Conservation (phyloP, 2,113 vertebrate genomes). For the Eurystomus gularis region DNA sequence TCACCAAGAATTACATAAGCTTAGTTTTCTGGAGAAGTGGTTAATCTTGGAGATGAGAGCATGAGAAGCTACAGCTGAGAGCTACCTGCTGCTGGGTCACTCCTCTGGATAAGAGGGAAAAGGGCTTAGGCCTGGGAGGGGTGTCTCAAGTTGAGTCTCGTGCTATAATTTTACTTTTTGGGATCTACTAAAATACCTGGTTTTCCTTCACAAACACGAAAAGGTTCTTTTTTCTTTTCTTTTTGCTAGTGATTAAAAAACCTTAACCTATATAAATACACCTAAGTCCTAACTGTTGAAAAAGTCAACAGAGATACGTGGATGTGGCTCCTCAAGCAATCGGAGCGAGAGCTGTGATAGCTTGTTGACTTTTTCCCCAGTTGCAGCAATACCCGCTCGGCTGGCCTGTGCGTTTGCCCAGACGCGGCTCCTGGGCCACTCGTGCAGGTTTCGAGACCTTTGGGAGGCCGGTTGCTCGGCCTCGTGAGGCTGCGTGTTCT, state of each 20-base stretch:
- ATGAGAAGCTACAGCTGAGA: not conserved
- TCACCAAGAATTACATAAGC: not conserved
- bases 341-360: not conserved
- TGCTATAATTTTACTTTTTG: not conserved
- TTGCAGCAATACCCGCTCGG: not conserved
- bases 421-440: not conserved
- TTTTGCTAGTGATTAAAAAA: not conserved
- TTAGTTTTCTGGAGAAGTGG: not conserved
- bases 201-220: not conserved
- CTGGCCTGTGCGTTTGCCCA: not conserved
- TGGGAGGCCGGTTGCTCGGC: accelerated
- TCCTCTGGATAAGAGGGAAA: not conserved
- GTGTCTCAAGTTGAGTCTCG: not conserved
- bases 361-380: not conserved
- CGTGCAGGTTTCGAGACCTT: accelerated
- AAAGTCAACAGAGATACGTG: not conserved
- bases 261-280: not conserved
- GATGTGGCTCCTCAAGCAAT: not conserved
- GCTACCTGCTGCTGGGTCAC: not conserved
- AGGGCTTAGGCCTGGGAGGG: not conserved
- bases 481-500: accelerated
- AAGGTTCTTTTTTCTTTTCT: not conserved
- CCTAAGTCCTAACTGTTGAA: not conserved
- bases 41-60: not conserved
- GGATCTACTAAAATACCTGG: not conserved